Conservation (phyloP, 2,888 invertebrate genomes). For the Hofmannophila pseudospretella region DNA sequence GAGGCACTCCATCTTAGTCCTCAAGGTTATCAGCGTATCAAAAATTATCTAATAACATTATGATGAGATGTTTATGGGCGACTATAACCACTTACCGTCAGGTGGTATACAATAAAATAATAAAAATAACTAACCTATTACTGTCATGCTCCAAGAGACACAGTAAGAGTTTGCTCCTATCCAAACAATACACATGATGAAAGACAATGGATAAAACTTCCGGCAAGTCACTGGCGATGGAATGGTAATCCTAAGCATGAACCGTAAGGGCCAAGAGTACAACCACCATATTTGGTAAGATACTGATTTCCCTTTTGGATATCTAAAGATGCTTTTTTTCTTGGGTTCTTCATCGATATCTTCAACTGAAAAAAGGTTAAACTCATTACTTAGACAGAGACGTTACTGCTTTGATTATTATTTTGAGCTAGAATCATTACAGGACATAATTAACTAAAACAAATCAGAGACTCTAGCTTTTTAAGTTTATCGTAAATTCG, state of each 20-base stretch:
- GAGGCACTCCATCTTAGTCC: no score
- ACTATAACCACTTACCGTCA: no score
- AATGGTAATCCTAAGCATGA: slow-evolving; percentile 81
- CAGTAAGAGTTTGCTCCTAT: slow-evolving; percentile 91
- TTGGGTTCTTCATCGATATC: slow-evolving; percentile 24
- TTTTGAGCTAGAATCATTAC: no score
- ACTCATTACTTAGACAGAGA: no score
- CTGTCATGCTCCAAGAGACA: slow-evolving; percentile 94
- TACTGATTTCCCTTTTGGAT: slow-evolving; percentile 50
- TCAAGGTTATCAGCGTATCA: no score
- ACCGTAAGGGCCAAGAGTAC: slow-evolving; percentile 84
- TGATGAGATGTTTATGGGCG: no score
- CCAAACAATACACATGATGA: slow-evolving; percentile 91
- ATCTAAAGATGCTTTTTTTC: slow-evolving; percentile 56
- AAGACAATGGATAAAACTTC: slow-evolving; percentile 85
- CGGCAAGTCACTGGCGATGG: slow-evolving; percentile 82
- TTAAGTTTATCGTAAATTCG: no score
- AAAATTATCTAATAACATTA: no score
- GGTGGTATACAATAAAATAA: no score
- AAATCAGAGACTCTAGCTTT: no score
- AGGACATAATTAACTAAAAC: no score
- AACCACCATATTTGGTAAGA: slow-evolving; percentile 79
- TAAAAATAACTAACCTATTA: slow-evolving; percentile 82
- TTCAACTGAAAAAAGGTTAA: slow-evolving; percentile 20
- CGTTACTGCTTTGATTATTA: no score